These are phyloP conservation scores for Pelodiscus sinensis DNA, from an alignment of 2,113 vertebrate species.

Conservation along the genomic window DNA sequence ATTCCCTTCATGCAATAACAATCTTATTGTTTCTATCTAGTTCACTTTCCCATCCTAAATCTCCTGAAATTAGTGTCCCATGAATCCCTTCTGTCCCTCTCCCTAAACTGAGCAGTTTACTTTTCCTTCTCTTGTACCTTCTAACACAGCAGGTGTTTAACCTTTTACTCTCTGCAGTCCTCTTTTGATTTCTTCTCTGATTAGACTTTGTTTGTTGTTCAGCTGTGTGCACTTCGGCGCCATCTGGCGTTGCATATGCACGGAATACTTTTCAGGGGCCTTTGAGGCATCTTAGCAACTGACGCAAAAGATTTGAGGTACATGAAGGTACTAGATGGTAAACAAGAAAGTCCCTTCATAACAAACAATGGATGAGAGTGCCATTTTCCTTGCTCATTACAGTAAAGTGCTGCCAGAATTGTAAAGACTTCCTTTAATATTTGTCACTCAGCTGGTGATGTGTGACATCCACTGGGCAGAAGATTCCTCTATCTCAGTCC, in stretches of 20 bases:
- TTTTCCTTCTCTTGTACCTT: neutral
- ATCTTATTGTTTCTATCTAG: neutral
- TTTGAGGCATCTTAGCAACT: neutral
- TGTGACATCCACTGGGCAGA: neutral
- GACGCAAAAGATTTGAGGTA: neutral
- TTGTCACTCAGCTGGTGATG: neutral
- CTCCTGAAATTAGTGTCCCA: neutral
- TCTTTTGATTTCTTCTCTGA: neutral
- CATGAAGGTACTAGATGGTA: neutral
- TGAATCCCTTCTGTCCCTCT: neutral
- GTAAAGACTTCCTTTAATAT: neutral
- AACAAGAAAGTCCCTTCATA: neutral
- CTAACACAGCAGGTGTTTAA: neutral
- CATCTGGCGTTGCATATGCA: neutral
- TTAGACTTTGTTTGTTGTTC: neutral
- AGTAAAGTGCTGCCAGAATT: neutral
- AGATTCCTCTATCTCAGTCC: neutral
- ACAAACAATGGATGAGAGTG: neutral
- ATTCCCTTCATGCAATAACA: neutral
- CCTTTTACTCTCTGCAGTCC: neutral
- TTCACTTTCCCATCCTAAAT: constrained; percentile 4
- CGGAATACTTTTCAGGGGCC: neutral
- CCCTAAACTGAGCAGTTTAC: neutral
- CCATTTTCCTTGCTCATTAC: neutral
- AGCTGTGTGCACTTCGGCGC: neutral